These are phyloP conservation scores for Copidosoma floridanum DNA, from an alignment of 1,140 invertebrate species.

Conservation along the genomic window DNA sequence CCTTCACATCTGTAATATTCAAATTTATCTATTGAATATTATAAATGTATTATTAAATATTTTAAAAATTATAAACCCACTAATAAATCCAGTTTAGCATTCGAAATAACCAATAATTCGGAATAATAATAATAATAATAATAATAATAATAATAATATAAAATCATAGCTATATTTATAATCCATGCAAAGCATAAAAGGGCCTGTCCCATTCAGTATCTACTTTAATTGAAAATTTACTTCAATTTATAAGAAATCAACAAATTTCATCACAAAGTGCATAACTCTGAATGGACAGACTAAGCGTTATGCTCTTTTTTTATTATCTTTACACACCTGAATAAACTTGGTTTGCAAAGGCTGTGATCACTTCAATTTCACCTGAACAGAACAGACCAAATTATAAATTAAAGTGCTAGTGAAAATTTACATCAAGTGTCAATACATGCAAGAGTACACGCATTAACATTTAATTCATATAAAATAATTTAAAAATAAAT, in stretches of 20 bases:
- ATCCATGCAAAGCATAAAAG: constrained; percentile 21
- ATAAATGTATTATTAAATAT: no score
- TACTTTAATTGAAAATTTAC: constrained; percentile 14
- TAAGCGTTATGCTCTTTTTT: constrained; percentile 26
- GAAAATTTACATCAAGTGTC: constrained; percentile 7
- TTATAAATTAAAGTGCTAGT: constrained; percentile 37
- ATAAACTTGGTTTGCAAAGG: constrained; percentile 62
- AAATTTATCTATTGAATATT: constrained; percentile 23
- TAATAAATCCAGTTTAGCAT: no score
- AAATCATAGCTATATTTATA: no score
- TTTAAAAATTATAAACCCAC: no score
- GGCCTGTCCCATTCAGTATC: constrained; percentile 55
- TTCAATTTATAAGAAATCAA: not conserved
- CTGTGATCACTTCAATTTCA: constrained; percentile 57
- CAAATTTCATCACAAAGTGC: constrained; percentile 12
- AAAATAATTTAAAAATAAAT: no score
- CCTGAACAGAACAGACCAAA: constrained; percentile 63
- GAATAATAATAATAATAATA: no score
- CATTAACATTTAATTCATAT: no score
- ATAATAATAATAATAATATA: no score
- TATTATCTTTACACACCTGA: constrained; percentile 61
- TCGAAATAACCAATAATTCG: no score
- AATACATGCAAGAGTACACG: constrained; percentile 7
- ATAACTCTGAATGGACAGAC: constrained; percentile 55
- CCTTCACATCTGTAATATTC: constrained; percentile 54